Base-by-base conservation (phyloP, 2,888 invertebrate genomes). In the Calliscelio sp. region DNA sequence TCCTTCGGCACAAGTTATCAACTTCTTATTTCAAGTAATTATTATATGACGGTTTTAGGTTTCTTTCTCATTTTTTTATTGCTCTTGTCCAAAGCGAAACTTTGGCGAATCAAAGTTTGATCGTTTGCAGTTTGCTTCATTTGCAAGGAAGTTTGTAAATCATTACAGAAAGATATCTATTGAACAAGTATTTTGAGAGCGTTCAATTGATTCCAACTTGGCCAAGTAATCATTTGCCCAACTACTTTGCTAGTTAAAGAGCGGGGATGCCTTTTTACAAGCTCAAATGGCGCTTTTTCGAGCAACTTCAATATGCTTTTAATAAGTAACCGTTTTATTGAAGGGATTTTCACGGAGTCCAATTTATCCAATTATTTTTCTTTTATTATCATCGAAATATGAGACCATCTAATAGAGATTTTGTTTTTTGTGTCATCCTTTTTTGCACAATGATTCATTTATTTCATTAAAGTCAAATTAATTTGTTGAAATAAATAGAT, bases 111-210 rank as follows among this genome's bases (percentile, higher is more conserved):
- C 57, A 81, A 81, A 71, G 68, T 77, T 81, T 57, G 65, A 77
- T 81, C 81, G 77, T 77, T 65, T 70, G 49, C 63, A 70, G 65
- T 77, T 81, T 71, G 65, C 75, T 74, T 77, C 75, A 77, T 77
- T 71, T 75, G 35, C 70, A 41, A 71, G 51, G 57, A 75, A 77
- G 71, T 81, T 81, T 65, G 68, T 71, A 70, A 81, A 77, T 75
- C 71, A 65, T 81, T 81, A 71, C 70, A 65, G 77, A 71, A 66
- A 65, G 71, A 77, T 71, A 70, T 75, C 59, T 65, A 77, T 61
- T 51, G 71, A 82, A 77, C 77, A 65, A 82, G 71, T 77, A 73
- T 82, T 77, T 82, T 77, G 53, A 55, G 51, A 71, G 71, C 38
- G 51, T 73, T 78, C 71, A 53, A 73, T 82, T 77, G 82, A 77